Evolutionary conservation across 2,113 vertebrate genomes (phyloP).

Genomic region (Elephas maximus): DNA sequence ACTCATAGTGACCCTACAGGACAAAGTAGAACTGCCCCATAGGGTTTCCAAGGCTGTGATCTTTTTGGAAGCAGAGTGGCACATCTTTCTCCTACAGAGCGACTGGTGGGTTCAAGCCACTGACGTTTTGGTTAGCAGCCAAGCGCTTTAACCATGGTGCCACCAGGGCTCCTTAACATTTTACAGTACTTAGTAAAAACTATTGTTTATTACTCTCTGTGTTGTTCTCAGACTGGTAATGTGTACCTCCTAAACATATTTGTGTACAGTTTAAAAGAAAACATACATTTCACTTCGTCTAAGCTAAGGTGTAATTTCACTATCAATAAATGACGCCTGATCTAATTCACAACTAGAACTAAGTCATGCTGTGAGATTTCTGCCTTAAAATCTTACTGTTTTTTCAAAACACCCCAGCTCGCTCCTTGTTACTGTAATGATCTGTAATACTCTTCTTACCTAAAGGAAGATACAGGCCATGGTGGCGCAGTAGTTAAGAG

Average conservation of each 20-base stretch:
- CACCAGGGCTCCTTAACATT: not conserved
- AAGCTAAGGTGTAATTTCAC: constrained; percentile 34
- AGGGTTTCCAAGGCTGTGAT: not conserved
- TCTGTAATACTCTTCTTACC: constrained; percentile 17
- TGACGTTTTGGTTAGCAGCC: not conserved
- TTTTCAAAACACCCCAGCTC: constrained; percentile 30
- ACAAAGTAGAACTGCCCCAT: not conserved
- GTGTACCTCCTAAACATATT: not conserved
- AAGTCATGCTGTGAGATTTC: not conserved
- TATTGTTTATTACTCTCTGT: not conserved
- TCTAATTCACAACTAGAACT: not conserved
- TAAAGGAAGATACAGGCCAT: not conserved
- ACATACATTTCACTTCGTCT: not conserved
- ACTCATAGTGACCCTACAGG: not conserved
- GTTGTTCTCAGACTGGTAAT: not conserved
- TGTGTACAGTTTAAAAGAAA: constrained; percentile 37
- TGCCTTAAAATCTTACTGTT: not conserved
- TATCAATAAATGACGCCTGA: not conserved
- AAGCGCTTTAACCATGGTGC: not conserved
- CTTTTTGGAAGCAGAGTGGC: too few species aligned
- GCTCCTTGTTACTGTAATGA: not conserved
- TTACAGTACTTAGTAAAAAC: not conserved
- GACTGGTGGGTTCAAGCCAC: not conserved
- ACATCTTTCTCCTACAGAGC: too few species aligned
- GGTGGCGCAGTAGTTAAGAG: too few species aligned